A percentile compares a stretch with the other conserved stretches of the same genome.
Conservation (phyloP, 2,797 vertebrate species). For the Malacoraja senta region DNA sequence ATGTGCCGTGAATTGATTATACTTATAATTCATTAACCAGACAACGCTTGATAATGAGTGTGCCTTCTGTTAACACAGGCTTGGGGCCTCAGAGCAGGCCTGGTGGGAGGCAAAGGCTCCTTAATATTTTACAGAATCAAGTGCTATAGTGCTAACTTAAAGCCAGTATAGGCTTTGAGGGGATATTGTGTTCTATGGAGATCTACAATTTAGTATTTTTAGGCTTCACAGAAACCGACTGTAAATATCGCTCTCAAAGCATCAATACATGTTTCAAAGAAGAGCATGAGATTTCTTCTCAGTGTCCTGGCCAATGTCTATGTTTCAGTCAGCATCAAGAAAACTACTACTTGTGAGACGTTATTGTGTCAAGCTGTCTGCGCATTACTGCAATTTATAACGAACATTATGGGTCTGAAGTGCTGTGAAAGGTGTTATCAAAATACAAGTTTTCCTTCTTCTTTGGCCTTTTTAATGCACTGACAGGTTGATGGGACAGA, state of each 20-base stretch:
- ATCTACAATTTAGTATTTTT: background rate
- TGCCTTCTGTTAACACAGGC: slow-evolving; percentile 13
- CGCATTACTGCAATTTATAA: no score
- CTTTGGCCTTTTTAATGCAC: no score
- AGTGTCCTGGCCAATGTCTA: no score
- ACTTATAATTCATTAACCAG: slow-evolving; percentile 30
- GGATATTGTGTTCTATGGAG: background rate
- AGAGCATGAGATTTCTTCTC: no score
- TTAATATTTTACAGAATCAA: slow-evolving; percentile 20
- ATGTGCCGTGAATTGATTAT: slow-evolving; percentile 8
- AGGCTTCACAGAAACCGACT: background rate
- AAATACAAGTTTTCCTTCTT: no score
- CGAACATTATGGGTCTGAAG: no score
- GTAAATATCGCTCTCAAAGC: background rate
- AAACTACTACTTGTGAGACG: no score
- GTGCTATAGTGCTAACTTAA: background rate
- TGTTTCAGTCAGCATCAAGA: no score
- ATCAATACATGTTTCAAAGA: no score
- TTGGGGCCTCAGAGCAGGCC: background rate
- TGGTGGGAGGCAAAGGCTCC: background rate
- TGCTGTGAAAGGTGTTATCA: no score
- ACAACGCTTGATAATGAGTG: slow-evolving; percentile 5
- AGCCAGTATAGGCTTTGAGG: background rate
- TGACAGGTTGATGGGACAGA: background rate
- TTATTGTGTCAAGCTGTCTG: no score